phyloP scores from a whole-genome alignment of 2,797 vertebrate genomes.

The Sebastes oblongus region DNA sequence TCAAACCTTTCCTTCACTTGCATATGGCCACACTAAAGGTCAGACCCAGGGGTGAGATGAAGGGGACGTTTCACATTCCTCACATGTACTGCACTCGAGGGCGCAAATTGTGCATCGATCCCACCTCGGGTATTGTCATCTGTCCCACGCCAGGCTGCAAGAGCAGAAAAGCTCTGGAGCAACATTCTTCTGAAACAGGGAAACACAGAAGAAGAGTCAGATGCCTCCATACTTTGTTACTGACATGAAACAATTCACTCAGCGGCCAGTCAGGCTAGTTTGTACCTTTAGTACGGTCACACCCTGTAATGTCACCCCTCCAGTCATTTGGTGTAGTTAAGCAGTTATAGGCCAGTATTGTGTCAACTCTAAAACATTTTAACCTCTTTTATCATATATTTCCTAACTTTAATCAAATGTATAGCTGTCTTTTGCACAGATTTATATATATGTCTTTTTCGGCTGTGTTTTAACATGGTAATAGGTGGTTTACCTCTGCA shows the following conservation, averaged over 20 bases:
- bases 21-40: background rate
- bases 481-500: background rate
- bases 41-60: background rate
- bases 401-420: background rate
- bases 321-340: background rate
- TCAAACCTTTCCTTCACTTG: background rate
- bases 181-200: background rate
- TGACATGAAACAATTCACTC: background rate
- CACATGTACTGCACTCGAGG: background rate
- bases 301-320: background rate
- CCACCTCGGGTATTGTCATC: background rate
- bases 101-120: background rate
- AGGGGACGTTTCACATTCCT: slow-evolving; percentile 13
- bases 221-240: background rate
- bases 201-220: background rate
- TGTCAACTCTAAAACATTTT: background rate
- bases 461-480: background rate
- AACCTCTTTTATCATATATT: background rate
- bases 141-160: background rate
- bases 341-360: background rate
- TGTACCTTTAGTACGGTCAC: background rate
- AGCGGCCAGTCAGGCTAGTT: background rate
- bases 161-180: background rate
- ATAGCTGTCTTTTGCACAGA: background rate
- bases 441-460: background rate